Base-by-base conservation (phyloP, 2,797 vertebrate species). In the Chloroceryle inda region DNA sequence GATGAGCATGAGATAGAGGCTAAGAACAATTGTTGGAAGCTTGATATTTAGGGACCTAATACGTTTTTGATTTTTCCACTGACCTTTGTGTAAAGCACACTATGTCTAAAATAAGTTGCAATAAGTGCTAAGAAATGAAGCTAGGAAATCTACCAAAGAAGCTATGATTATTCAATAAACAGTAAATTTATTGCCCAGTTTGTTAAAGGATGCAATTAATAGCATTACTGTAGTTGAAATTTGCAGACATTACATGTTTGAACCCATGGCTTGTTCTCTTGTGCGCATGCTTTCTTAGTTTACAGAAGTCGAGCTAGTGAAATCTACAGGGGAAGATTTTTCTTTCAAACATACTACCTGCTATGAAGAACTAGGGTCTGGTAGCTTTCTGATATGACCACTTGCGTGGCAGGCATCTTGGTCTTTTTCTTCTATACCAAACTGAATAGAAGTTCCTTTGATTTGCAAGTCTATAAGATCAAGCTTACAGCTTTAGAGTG, bases 391-490 rank as follows among this genome's bases (percentile, higher is more conserved):
- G 68, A 75, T 84, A 77, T 10, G 66, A 77, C 94, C 76, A 84
- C 44, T 93, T 94, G 76, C 83, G 88, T 86, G 56, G 52, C 69
- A 93, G 92, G 76, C 66, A 86, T 64, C 69, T 71, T 81, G 40
- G 40, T 53, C 63, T 88, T 91, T 85, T 80, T 92, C 69, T 72
- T 49, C 42, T 29, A 63, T 92, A 90, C 93, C 88, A 95, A 96
- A 95, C 79, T 78, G 88, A 90, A 93, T 88, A 93, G 52, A 88
- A 86, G 13, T 35, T 88, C 58, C 45, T 96, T 94, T 96, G 94
- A 95, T 96, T 88, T 95, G 84, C 64, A 86, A 71, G 49, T 67
- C 80, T 90, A 92, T 94, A 94, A 86, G 69, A 93, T 88, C 52
- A 93, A 88, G 90, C 69, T 68, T 56, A 81, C 33, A 61, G 31